phyloP scores from a whole-genome alignment of 2,888 invertebrate species.

The Drepana falcataria region DNA sequence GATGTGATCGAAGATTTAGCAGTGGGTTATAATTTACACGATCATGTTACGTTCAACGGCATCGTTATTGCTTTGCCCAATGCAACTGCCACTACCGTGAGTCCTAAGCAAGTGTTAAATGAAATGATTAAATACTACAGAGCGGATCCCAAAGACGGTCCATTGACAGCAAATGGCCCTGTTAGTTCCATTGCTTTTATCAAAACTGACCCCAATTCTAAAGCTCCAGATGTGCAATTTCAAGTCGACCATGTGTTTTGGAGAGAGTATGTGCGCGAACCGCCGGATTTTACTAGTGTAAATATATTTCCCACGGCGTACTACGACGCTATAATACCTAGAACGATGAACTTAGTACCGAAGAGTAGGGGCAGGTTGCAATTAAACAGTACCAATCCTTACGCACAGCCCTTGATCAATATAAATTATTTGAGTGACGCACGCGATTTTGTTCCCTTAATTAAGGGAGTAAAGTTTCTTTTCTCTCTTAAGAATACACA shows the following conservation, averaged over 20 bases:
- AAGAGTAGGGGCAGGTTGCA: slow-evolving; percentile 79
- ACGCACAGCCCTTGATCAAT: slow-evolving; percentile 83
- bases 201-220: slow-evolving; percentile 62
- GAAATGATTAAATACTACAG: slow-evolving; percentile 55
- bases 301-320: slow-evolving; percentile 73
- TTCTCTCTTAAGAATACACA: slow-evolving; percentile 76
- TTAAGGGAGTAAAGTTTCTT: slow-evolving; percentile 79
- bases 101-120: slow-evolving; percentile 46
- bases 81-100: slow-evolving; percentile 60
- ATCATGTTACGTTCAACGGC: slow-evolving; percentile 60
- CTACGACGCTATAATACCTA: slow-evolving; percentile 77
- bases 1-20: slow-evolving; percentile 42
- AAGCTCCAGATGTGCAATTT: slow-evolving; percentile 81
- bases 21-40: slow-evolving; percentile 60
- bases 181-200: slow-evolving; percentile 77
- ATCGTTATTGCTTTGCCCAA: slow-evolving; percentile 74
- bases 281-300: slow-evolving; percentile 33
- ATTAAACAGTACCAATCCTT: slow-evolving; percentile 82
- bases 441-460: slow-evolving; percentile 77
- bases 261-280: slow-evolving; percentile 73
- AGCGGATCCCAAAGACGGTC: slow-evolving; percentile 54
- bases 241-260: slow-evolving; percentile 67
- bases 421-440: slow-evolving; percentile 81
- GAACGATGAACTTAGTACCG: slow-evolving; percentile 79
- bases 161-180: slow-evolving; percentile 74